These are phyloP conservation scores for Scomber scombrus DNA, from an alignment of 2,113 vertebrate species.

Conservation along the genomic window DNA sequence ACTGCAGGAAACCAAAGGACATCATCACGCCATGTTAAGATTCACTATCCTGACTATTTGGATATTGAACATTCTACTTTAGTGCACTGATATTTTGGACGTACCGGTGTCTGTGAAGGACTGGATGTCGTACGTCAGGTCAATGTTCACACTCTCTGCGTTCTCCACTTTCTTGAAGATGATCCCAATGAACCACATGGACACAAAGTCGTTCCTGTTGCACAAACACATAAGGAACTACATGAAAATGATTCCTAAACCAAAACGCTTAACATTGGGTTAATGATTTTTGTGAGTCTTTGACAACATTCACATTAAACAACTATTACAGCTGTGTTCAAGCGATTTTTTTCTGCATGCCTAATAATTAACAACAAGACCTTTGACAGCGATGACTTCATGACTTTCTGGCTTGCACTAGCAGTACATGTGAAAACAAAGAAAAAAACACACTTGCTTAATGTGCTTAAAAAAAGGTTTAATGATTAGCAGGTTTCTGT, in stretches of 20 bases:
- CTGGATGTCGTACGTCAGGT: slow-evolving; percentile 96
- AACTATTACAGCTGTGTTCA: not conserved
- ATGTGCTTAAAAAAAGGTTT: not conserved
- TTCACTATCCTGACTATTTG: not conserved
- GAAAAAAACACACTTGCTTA: not conserved
- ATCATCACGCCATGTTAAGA: not conserved
- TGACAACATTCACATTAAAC: no score
- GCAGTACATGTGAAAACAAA: not conserved
- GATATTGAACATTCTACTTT: no score
- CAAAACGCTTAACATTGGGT: no score
- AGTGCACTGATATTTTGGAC: not conserved
- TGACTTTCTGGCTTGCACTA: not conserved
- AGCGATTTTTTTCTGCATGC: no score
- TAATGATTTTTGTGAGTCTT: no score
- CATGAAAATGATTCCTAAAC: not conserved
- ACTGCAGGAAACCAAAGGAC: slow-evolving; percentile 82
- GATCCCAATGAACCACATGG: slow-evolving; percentile 98
- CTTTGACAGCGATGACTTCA: not conserved
- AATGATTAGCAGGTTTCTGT: not conserved
- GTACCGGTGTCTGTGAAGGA: slow-evolving; percentile 95
- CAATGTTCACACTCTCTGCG: slow-evolving; percentile 92
- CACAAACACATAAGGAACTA: slow-evolving; percentile 39
- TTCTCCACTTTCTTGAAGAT: slow-evolving; percentile 96
- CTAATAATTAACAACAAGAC: not conserved
- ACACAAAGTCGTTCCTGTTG: slow-evolving; percentile 89